Conservation (phyloP, 2,888 invertebrate species). For the Athalia cordata region DNA sequence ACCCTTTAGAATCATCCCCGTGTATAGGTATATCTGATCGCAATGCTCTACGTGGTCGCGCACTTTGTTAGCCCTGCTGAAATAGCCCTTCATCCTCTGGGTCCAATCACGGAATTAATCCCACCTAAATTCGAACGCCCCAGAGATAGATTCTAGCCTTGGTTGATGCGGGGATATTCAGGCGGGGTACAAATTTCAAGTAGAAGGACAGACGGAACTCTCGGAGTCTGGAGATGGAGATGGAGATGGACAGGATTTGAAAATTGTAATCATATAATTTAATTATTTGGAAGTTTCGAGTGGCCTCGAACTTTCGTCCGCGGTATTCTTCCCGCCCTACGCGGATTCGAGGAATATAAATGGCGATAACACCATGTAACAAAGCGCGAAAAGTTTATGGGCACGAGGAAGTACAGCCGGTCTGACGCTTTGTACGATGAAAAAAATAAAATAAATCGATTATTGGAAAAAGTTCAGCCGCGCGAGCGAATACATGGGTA, state of each 20-base stretch:
- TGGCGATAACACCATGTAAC: not conserved
- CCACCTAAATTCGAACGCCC: slow-evolving; percentile 33
- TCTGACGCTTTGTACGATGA: not conserved
- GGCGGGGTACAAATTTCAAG: not conserved
- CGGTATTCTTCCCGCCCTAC: not conserved
- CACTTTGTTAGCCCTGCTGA: slow-evolving; percentile 34
- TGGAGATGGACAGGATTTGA: too few species aligned
- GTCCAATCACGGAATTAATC: slow-evolving; percentile 46
- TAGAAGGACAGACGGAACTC: not conserved
- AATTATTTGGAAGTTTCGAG: not conserved
- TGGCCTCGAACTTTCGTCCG: not conserved
- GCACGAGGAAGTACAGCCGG: not conserved
- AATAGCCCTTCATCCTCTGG: slow-evolving; percentile 6
- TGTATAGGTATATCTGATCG: not conserved
- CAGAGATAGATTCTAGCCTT: slow-evolving; percentile 26
- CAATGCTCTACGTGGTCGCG: not conserved
- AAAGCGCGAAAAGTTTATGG: not conserved
- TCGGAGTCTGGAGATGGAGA: not conserved
- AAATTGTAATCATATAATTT: too few species aligned
- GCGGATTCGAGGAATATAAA: not conserved
- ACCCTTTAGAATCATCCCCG: not conserved
- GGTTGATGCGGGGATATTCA: slow-evolving; percentile 20
- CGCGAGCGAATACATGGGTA: slow-evolving; percentile 6
- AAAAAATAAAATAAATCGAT: slow-evolving; percentile 12
- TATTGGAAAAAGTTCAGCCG: slow-evolving; percentile 39